A percentile compares a stretch with the other conserved stretches of the same genome.
These are phyloP conservation scores for Lasioglossum zephyrum DNA, from an alignment of 2,888 invertebrate genomes.

Conservation along the genomic window DNA sequence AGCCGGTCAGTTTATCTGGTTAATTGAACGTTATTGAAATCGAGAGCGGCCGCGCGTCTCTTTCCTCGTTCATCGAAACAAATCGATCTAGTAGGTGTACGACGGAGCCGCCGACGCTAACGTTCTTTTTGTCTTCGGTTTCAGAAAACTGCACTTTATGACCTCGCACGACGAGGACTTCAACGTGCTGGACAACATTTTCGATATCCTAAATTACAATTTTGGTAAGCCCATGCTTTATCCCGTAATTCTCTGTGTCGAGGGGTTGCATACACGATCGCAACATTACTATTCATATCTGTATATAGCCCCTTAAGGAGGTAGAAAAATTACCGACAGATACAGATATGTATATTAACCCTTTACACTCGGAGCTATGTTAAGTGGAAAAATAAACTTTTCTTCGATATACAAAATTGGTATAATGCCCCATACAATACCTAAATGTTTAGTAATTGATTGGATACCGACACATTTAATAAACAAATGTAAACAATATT, in stretches of 20 bases:
- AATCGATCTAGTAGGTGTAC: neutral
- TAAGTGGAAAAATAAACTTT: too few relatives aligned
- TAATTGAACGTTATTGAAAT: conserved; percentile 30
- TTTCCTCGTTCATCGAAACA: neutral
- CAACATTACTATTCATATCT: neutral
- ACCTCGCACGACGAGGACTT: conserved; percentile 89
- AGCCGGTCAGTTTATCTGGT: conserved; percentile 16
- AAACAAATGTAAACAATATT: too few relatives aligned
- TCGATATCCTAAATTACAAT: conserved; percentile 88
- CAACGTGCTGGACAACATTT: conserved; percentile 90
- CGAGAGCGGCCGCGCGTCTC: neutral
- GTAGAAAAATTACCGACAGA: too few relatives aligned
- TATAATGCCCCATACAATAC: too few relatives aligned
- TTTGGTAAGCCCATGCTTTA: conserved; percentile 85
- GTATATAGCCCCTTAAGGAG: neutral
- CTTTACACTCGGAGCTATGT: too few relatives aligned
- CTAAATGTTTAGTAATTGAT: too few relatives aligned
- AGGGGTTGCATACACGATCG: neutral
- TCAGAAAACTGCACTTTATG: conserved; percentile 88
- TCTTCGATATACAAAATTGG: too few relatives aligned
- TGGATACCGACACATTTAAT: too few relatives aligned
- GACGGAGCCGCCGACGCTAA: conserved; percentile 11
- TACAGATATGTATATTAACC: too few relatives aligned
- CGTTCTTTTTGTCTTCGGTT: conserved; percentile 75
- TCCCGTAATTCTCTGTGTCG: neutral